phyloP scores from a whole-genome alignment of 2,797 vertebrate species.

The Crenichthys baileyi region DNA sequence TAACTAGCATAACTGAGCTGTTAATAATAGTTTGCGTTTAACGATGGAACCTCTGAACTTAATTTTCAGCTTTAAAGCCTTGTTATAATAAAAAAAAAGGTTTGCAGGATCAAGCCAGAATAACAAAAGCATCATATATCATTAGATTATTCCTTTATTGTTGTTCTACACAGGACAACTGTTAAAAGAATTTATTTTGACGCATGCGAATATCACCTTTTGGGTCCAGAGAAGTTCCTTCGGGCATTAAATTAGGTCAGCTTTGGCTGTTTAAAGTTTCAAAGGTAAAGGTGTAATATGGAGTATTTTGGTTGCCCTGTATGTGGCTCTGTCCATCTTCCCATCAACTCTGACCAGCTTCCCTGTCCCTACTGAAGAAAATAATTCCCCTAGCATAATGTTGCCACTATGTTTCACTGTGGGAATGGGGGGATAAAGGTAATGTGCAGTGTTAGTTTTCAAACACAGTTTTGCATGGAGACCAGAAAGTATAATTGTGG shows the following conservation, averaged over 20 bases:
- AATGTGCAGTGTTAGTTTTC: neutral
- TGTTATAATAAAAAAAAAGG: neutral
- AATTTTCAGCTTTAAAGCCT: neutral
- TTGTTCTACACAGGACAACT: neutral
- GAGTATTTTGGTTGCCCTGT: neutral
- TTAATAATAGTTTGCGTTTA: neutral
- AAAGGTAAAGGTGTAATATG: neutral
- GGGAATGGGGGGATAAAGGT: neutral
- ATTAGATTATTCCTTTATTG: neutral
- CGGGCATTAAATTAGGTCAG: neutral
- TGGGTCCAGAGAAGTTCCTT: neutral
- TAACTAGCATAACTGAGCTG: neutral
- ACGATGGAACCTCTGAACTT: neutral
- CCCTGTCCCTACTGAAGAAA: neutral
- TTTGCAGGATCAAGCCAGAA: neutral
- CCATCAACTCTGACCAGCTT: neutral
- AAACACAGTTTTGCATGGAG: too few relatives aligned
- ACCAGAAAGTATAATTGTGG: too few relatives aligned
- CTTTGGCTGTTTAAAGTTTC: neutral
- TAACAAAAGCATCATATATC: neutral
- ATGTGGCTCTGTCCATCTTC: neutral
- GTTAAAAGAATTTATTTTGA: neutral
- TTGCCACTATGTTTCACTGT: neutral
- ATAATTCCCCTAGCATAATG: neutral
- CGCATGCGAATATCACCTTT: neutral